Conservation (phyloP, 2,113 vertebrate genomes). For the Ondatra zibethicus region DNA sequence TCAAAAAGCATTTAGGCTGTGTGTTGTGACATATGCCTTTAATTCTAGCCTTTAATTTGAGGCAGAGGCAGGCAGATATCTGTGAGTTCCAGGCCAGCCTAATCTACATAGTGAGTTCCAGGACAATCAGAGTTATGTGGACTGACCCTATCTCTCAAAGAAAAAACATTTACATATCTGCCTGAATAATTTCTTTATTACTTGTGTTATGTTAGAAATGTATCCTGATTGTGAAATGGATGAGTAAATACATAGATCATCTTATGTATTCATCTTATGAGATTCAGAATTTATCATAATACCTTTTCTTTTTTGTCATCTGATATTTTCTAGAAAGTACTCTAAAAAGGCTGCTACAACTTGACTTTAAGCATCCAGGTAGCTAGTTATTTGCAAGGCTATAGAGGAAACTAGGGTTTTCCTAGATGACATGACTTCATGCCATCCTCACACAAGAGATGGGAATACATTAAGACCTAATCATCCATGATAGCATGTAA, state of each 20-base stretch:
- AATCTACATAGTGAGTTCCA: not conserved
- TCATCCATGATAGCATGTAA: slow-evolving; percentile 50
- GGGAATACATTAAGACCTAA: slow-evolving; percentile 57
- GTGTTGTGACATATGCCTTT: not conserved
- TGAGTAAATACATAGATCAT: slow-evolving; percentile 4
- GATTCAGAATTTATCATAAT: not conserved
- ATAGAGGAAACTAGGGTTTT: slow-evolving; percentile 11
- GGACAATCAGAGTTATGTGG: not conserved
- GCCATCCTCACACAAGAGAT: slow-evolving; percentile 53
- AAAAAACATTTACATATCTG: not conserved
- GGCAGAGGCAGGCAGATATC: not conserved
- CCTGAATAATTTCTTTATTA: not conserved
- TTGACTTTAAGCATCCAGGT: slow-evolving; percentile 34
- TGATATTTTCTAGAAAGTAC: not conserved
- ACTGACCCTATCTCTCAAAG: not conserved
- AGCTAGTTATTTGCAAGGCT: slow-evolving; percentile 35
- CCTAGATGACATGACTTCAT: not conserved
- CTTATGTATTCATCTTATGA: not conserved
- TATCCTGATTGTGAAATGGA: slow-evolving; percentile 38
- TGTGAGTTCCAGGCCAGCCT: not conserved
- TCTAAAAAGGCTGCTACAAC: not conserved
- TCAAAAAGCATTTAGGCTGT: slow-evolving; percentile 26
- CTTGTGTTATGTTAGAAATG: not conserved
- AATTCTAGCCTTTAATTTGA: not conserved
- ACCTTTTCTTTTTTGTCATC: not conserved